Evolutionary conservation across 2,797 vertebrate genomes (phyloP), one percentile per base, ranked within the genome.

Genomic region (Merluccius polli): DNA sequence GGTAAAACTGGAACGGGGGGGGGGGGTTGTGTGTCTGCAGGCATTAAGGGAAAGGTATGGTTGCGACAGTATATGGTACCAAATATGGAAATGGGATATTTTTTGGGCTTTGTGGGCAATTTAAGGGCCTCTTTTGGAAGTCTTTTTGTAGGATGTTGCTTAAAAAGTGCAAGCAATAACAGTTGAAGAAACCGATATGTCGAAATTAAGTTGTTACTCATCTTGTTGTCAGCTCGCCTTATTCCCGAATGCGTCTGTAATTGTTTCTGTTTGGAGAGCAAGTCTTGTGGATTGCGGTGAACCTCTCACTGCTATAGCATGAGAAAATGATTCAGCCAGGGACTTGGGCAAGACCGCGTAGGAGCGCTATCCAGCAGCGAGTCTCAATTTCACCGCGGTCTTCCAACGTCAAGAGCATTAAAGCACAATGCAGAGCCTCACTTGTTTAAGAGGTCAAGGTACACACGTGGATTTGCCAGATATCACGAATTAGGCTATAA

Each of bases 401-500:
- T 81, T 89, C 77, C 73, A 82, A 89, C 75, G 71, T 85, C 84
- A 82, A 78, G 85, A 81, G 80, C 83, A 78, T 78, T 80, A 81
- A 74, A 87, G 81, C 75, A 75, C 79, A 81, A 85, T 87, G 83
- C 83, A 12, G 85, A 82, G 79, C 31, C 80, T 76, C n/a, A 32
- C 79, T 84, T 44, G 86, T 87, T 88, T 77, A 81, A 89, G 87
- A 90, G 89, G 88, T 89, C 85, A 86, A 83, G 83, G 82, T 80
- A n/a, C n/a, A 75, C 83, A 79, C 79, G 78, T 73, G 79, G 83
- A 84, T 87, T 79, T 89, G 90, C 90, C 89, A 88, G 88, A 90
- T 80, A 83, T 83, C 86, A 80, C 76, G 81, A 87, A 86, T 82
- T 72, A 31, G 73, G 79, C 81, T 75, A 83, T 87, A 90, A 87